These are phyloP conservation scores for Rhagologus leucostigma DNA, from an alignment of 2,113 vertebrate genomes.

Conservation along the genomic window DNA sequence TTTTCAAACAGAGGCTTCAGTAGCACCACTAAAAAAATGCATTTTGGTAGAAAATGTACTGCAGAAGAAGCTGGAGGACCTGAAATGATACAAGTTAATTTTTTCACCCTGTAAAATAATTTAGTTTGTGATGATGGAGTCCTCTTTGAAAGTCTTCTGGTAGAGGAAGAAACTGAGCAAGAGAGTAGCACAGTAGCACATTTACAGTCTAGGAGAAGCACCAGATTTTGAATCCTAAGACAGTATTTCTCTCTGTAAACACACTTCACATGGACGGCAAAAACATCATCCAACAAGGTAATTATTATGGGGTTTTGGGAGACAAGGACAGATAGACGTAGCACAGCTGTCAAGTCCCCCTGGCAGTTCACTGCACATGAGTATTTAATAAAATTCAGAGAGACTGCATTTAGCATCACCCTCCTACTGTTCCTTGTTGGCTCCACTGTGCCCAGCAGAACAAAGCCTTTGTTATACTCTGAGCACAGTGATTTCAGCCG, in stretches of 20 bases:
- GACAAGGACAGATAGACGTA: not conserved
- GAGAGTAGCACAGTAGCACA: not conserved
- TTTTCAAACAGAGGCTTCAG: not conserved
- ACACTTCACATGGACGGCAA: not conserved
- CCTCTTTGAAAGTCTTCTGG: not conserved
- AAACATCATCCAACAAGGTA: not conserved
- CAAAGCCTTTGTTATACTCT: slow-evolving; percentile 43
- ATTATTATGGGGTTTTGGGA: not conserved
- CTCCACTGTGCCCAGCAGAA: not conserved
- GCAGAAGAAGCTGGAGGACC: not conserved
- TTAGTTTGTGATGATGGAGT: not conserved
- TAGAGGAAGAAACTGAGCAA: not conserved
- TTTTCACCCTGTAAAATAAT: not conserved
- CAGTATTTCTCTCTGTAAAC: not conserved
- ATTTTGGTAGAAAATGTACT: not conserved
- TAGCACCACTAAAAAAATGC: not conserved
- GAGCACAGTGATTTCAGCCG: not conserved
- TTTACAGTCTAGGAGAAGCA: not conserved
- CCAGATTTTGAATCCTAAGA: not conserved
- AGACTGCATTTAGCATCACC: not conserved
- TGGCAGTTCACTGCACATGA: not conserved
- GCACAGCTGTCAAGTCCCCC: not conserved
- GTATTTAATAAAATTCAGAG: not conserved
- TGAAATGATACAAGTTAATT: not conserved
- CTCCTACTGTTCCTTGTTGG: slow-evolving; percentile 11